Conservation (phyloP, 2,888 invertebrate species). For the Neelides folsomi region DNA sequence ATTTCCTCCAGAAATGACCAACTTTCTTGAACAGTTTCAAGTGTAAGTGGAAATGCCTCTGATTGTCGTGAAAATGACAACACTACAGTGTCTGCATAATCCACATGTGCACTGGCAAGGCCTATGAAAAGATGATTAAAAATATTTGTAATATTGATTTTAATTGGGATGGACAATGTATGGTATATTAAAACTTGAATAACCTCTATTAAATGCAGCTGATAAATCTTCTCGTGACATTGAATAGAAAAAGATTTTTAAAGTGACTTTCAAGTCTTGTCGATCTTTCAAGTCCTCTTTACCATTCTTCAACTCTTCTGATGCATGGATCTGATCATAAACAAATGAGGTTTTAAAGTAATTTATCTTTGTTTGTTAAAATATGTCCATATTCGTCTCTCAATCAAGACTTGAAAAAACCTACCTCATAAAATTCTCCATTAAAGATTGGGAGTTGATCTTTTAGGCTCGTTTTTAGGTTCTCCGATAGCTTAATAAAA, state of each 20-base stretch:
- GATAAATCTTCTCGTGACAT: constrained; percentile 50
- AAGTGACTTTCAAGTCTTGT: constrained; percentile 65
- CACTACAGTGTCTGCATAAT: constrained; percentile 64
- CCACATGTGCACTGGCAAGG: constrained; percentile 15
- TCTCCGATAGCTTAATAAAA: constrained; percentile 2
- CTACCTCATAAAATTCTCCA: constrained; percentile 15
- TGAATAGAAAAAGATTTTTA: constrained; percentile 70
- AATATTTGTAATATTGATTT: not conserved
- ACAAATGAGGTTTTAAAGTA: no score
- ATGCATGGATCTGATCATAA: no score
- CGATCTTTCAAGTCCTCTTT: constrained; percentile 42
- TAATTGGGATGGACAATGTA: no score
- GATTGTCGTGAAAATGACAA: constrained; percentile 49
- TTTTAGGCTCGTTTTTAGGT: constrained; percentile 18
- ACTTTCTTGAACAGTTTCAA: constrained; percentile 56
- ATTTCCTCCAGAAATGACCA: constrained; percentile 67
- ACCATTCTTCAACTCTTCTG: no score
- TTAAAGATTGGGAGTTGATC: not conserved
- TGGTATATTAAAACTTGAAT: no score
- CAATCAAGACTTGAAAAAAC: no score
- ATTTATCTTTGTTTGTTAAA: no score
- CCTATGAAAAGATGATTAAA: constrained; percentile 9
- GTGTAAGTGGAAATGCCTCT: constrained; percentile 34
- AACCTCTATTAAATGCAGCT: constrained; percentile 62
- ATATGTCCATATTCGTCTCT: no score